Evolutionary conservation across 1,140 invertebrate species (phyloP).

Genomic region (Cardiocondyla obscurior): DNA sequence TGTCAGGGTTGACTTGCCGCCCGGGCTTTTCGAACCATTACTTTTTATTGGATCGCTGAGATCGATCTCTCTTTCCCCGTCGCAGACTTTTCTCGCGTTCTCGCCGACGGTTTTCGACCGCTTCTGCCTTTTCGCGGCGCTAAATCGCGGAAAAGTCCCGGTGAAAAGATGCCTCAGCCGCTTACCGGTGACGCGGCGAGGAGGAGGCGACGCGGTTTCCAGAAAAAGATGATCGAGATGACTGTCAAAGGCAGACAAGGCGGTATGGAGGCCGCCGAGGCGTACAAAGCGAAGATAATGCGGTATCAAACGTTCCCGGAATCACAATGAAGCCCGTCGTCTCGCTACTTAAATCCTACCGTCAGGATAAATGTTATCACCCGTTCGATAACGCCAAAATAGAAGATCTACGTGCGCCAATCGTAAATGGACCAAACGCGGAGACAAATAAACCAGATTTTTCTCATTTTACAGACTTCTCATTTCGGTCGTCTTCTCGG

Average conservation of each 20-base stretch:
- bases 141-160: slow-evolving; percentile 59
- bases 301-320: slow-evolving; percentile 53
- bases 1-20: slow-evolving; percentile 78
- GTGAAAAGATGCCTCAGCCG: slow-evolving; percentile 61
- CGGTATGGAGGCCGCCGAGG: slow-evolving; percentile 30
- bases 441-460: background rate
- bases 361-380: slow-evolving; percentile 51
- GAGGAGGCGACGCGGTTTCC: slow-evolving; percentile 14
- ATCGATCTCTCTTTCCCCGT: slow-evolving; percentile 43
- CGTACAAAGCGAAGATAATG: slow-evolving; percentile 55
- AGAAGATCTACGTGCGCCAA: too few species aligned
- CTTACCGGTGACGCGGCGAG: slow-evolving; percentile 42
- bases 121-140: slow-evolving; percentile 47
- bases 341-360: slow-evolving; percentile 36
- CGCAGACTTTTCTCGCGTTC: background rate
- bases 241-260: slow-evolving; percentile 52
- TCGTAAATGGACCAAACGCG: background rate
- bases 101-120: slow-evolving; percentile 31
- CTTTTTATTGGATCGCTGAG: slow-evolving; percentile 71
- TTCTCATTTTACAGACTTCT: background rate
- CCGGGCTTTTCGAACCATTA: slow-evolving; percentile 74
- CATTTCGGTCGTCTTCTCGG: too few species aligned
- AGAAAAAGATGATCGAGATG: slow-evolving; percentile 62
- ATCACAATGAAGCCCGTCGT: slow-evolving; percentile 45
- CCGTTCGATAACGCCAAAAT: background rate